Conservation (phyloP, 2,888 invertebrate species). For the Drosophila yooni region DNA sequence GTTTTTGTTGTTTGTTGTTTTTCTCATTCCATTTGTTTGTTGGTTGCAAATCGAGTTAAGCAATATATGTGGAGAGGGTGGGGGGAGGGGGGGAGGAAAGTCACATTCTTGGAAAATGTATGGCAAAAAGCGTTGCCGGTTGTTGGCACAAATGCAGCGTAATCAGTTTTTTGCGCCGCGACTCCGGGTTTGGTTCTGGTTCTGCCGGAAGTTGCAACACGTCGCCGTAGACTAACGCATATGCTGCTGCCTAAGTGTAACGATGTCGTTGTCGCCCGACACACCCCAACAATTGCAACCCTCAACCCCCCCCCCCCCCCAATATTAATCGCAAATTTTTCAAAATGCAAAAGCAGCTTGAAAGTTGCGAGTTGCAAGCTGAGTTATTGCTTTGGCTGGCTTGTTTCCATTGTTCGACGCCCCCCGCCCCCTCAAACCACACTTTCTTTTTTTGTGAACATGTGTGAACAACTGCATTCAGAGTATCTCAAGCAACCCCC, state of each 20-base stretch:
- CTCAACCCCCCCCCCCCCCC: no score
- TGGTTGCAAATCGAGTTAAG: constrained; percentile 29
- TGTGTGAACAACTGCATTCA: constrained; percentile 78
- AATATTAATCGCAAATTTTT: constrained; percentile 62
- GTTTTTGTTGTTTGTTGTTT: constrained; percentile 12
- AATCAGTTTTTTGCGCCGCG: constrained; percentile 68
- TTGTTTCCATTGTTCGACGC: constrained; percentile 43
- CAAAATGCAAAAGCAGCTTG: constrained; percentile 49
- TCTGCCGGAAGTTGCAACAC: constrained; percentile 77
- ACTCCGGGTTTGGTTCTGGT: constrained; percentile 13
- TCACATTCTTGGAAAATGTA: constrained; percentile 60
- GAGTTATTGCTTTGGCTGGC: constrained; percentile 58
- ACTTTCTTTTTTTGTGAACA: constrained; percentile 67
- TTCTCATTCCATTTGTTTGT: constrained; percentile 24
- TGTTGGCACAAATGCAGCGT: constrained; percentile 70
- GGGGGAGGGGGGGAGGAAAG: constrained; percentile 33
- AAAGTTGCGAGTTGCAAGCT: constrained; percentile 46
- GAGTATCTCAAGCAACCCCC: constrained; percentile 47
- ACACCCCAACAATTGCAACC: constrained; percentile 67
- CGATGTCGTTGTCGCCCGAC: constrained; percentile 38
- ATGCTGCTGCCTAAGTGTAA: constrained; percentile 62
- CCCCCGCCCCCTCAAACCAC: constrained; percentile 34
- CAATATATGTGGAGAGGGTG: neutral
- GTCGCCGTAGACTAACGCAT: constrained; percentile 59
- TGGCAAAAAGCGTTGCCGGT: constrained; percentile 66